Percentiles rank a stretch among this genome's conserved stretches.
phyloP scores from a whole-genome alignment of 2,888 invertebrate genomes.

The Tachystola acroxantha region DNA sequence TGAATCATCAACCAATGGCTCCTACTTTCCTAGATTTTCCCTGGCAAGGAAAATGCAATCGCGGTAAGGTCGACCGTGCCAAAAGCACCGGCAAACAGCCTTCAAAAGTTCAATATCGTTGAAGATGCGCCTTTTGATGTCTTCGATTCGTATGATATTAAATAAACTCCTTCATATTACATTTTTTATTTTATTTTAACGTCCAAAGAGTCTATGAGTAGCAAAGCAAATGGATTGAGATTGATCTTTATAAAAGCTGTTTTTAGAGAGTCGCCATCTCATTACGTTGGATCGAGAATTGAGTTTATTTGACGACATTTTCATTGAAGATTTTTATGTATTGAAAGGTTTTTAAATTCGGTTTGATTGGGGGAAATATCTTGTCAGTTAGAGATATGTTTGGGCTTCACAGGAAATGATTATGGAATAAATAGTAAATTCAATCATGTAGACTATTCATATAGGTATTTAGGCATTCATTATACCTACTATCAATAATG shows the following conservation, averaged over 20 bases:
- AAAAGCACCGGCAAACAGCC: constrained; percentile 8
- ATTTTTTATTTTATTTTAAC: constrained; percentile 21
- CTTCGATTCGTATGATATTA: constrained; percentile 30
- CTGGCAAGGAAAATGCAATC: too few relatives aligned
- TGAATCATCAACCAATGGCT: too few relatives aligned
- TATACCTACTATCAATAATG: too few relatives aligned
- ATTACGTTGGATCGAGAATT: constrained; percentile 16
- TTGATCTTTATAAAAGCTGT: constrained; percentile 14
- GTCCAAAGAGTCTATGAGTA: constrained; percentile 17
- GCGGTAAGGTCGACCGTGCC: constrained; percentile 17
- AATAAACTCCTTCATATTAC: constrained; percentile 29
- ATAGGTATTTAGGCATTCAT: too few relatives aligned
- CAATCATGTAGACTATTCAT: too few relatives aligned
- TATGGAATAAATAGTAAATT: too few relatives aligned
- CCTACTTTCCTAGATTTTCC: too few relatives aligned
- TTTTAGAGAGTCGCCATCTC: constrained; percentile 24
- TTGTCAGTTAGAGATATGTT: too few relatives aligned
- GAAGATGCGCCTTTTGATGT: constrained; percentile 34
- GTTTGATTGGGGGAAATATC: not conserved
- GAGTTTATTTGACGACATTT: constrained; percentile 8
- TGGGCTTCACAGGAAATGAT: too few relatives aligned
- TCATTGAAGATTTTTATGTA: constrained; percentile 1
- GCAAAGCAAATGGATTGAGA: constrained; percentile 19
- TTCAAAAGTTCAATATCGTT: constrained; percentile 32
- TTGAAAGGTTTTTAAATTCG: constrained; percentile 14